Evolutionary conservation across 2,113 vertebrate genomes (phyloP).

Genomic region (Urocolius indicus): DNA sequence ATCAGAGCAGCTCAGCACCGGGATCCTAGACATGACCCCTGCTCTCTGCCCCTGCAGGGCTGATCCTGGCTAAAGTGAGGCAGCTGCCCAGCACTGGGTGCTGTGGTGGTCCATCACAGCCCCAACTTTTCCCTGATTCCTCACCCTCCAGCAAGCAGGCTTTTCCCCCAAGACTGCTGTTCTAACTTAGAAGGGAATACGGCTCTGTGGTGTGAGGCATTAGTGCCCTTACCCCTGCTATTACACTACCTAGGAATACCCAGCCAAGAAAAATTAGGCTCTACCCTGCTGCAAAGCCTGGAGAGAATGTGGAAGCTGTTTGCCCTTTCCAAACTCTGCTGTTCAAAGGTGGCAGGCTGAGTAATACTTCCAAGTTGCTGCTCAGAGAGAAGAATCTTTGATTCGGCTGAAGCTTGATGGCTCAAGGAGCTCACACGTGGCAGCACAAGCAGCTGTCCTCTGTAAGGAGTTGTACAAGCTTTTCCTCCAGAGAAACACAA

Average conservation of each 20-base stretch:
- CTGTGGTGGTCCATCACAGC: not conserved
- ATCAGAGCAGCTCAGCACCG: too few species aligned
- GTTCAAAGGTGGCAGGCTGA: not conserved
- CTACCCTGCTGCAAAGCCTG: not conserved
- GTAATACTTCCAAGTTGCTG: accelerated
- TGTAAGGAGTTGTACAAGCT: not conserved
- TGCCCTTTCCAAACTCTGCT: not conserved
- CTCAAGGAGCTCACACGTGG: not conserved
- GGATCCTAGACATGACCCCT: not conserved
- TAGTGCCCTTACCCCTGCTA: accelerated
- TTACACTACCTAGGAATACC: not conserved
- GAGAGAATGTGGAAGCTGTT: not conserved
- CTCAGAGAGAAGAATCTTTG: not conserved
- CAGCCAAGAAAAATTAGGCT: not conserved
- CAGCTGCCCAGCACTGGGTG: accelerated
- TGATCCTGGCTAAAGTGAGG: not conserved
- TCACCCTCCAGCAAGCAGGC: not conserved
- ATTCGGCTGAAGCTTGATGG: not conserved
- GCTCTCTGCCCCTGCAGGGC: not conserved
- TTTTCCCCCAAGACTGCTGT: not conserved
- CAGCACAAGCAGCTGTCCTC: accelerated
- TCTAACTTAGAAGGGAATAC: too few species aligned
- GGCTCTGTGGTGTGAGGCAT: not conserved
- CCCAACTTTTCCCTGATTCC: not conserved
- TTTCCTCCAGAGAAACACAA: not conserved